Conservation (phyloP, 2,797 vertebrate species). For the Oreochromis mossambicus region DNA sequence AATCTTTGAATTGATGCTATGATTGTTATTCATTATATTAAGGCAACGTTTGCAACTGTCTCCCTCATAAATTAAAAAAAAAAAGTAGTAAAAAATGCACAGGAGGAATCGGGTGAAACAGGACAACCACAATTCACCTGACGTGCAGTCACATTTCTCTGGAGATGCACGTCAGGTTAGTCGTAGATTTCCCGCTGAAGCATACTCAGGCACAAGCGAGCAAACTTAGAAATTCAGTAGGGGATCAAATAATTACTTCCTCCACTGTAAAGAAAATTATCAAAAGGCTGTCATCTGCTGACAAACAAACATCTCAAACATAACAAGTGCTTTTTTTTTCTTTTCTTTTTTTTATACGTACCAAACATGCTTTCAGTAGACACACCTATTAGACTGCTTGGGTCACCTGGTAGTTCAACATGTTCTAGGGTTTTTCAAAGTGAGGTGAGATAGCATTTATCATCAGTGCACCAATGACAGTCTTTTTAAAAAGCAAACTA, state of each 20-base stretch:
- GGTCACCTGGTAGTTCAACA: background rate
- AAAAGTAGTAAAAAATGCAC: background rate
- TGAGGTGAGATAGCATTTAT: background rate
- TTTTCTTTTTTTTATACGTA: rapidly evolving
- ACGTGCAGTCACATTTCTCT: background rate
- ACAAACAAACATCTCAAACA: background rate
- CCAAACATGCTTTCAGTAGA: background rate
- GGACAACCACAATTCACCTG: background rate
- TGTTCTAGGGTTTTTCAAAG: background rate
- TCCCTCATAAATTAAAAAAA: background rate
- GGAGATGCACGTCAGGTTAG: background rate
- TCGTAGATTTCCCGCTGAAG: rapidly evolving
- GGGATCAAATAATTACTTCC: background rate
- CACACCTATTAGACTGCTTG: background rate
- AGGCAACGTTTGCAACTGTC: background rate
- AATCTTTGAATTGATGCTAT: background rate
- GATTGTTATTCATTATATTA: background rate
- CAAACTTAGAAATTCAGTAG: background rate
- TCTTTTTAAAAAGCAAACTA: background rate
- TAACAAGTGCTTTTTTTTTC: background rate
- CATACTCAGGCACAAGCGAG: background rate
- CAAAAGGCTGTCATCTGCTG: background rate
- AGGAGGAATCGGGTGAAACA: background rate
- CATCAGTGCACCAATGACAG: background rate
- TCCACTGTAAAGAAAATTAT: background rate